These are phyloP conservation scores for Pteropus alecto DNA, from an alignment of 2,113 vertebrate species.

Conservation along the genomic window DNA sequence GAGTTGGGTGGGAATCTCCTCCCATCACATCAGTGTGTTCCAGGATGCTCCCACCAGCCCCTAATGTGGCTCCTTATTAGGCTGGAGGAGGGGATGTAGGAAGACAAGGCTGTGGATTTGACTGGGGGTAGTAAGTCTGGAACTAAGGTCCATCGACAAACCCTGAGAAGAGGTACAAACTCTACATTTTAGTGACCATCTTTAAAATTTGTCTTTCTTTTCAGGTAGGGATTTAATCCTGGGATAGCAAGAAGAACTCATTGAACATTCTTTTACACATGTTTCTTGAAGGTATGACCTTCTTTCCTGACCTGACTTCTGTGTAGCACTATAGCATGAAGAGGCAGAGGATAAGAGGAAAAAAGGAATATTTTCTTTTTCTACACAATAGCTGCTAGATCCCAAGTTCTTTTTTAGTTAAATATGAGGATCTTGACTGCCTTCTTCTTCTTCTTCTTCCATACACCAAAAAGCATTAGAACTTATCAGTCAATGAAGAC, in stretches of 20 bases:
- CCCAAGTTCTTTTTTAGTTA: not conserved
- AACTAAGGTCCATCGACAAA: not conserved
- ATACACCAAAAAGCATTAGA: not conserved
- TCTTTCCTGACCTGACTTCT: not conserved
- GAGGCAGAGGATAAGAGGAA: not conserved
- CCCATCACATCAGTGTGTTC: not conserved
- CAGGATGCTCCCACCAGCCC: not conserved
- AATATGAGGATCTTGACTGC: not conserved
- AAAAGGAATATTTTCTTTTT: not conserved
- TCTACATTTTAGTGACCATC: not conserved
- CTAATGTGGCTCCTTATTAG: not conserved
- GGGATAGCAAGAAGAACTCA: not conserved
- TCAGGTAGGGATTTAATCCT: not conserved
- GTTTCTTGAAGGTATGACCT: not conserved
- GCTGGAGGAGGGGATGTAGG: not conserved
- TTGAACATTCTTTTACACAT: not conserved
- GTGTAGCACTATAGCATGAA: not conserved
- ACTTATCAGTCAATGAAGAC: not conserved
- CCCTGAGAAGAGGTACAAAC: not conserved
- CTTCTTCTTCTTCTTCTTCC: not conserved
- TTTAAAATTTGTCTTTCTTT: not conserved
- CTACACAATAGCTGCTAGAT: not conserved
- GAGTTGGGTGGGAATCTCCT: not conserved
- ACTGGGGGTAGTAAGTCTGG: not conserved
- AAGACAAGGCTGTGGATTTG: not conserved